Conservation (phyloP, 2,888 invertebrate genomes). For the Teleiodes luculella region DNA sequence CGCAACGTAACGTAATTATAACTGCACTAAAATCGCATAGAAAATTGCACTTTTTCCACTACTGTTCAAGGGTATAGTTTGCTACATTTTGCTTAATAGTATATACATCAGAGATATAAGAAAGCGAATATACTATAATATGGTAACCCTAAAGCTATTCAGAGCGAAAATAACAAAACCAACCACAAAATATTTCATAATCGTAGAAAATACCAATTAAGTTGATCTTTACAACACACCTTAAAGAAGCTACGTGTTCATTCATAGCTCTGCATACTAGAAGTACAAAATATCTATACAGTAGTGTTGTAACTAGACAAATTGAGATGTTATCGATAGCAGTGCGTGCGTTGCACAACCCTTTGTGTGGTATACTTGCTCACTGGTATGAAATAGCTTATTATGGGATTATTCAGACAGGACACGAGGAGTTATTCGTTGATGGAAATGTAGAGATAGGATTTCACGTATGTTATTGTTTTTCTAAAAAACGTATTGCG, state of each 20-base stretch:
- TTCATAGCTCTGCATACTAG: conserved; percentile 9
- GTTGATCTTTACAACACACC: not conserved
- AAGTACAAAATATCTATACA: not conserved
- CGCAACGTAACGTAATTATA: too few species aligned
- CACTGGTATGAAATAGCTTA: conserved; percentile 28
- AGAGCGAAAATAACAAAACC: too few species aligned
- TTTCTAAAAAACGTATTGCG: not conserved
- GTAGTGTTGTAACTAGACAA: conserved; percentile 32
- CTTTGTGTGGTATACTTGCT: conserved; percentile 41
- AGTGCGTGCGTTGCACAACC: conserved; percentile 48
- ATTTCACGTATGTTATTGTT: conserved; percentile 1
- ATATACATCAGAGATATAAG: too few species aligned
- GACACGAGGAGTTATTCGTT: not conserved
- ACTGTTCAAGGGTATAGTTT: too few species aligned
- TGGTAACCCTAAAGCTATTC: too few species aligned
- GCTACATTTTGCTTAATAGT: too few species aligned
- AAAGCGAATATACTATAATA: too few species aligned
- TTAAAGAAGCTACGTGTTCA: conserved; percentile 3
- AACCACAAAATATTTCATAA: not conserved
- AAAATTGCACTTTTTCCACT: too few species aligned
- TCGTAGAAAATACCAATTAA: not conserved
- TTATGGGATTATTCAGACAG: conserved; percentile 40
- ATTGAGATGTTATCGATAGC: conserved; percentile 52
- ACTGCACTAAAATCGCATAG: not conserved
- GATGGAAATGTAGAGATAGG: not conserved